phyloP scores from a whole-genome alignment of 2,797 vertebrate species.

The Arrhamphus sclerolepis region DNA sequence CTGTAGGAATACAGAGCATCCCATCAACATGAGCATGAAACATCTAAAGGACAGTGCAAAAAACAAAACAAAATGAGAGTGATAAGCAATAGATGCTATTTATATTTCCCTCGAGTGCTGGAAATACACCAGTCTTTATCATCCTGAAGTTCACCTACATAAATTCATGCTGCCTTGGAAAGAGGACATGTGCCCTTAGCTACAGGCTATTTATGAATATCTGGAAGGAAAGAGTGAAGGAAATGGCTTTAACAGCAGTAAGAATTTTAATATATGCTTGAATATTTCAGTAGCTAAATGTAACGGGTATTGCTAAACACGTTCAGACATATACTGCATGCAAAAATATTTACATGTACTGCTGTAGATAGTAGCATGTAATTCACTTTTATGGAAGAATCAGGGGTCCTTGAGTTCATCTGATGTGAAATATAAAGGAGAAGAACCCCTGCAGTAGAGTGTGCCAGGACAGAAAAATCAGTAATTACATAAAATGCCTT shows the following conservation, averaged over 20 bases:
- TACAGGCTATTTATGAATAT: no score
- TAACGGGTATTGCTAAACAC: no score
- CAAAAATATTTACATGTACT: no score
- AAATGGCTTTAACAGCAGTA: no score
- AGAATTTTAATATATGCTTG: no score
- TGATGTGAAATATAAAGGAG: constrained; percentile 1
- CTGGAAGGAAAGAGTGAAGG: no score
- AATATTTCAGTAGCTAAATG: no score
- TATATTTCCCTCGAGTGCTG: constrained; percentile 14
- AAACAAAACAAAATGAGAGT: constrained; percentile 26
- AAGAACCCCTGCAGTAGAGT: background rate
- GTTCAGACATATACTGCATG: no score
- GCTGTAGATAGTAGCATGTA: no score
- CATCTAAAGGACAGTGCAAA: background rate
- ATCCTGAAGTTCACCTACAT: no score
- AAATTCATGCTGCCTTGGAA: no score
- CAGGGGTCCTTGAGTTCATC: background rate
- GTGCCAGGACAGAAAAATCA: constrained; percentile 11
- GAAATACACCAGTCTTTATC: constrained; percentile 15
- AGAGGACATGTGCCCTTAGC: no score
- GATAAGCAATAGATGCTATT: constrained; percentile 5
- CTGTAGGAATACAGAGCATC: constrained; percentile 42
- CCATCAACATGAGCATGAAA: constrained; percentile 5
- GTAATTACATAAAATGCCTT: constrained; percentile 26
- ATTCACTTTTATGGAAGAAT: background rate